These are phyloP conservation scores for Gymnothorax javanicus DNA, from an alignment of 2,797 vertebrate genomes.

Conservation along the genomic window DNA sequence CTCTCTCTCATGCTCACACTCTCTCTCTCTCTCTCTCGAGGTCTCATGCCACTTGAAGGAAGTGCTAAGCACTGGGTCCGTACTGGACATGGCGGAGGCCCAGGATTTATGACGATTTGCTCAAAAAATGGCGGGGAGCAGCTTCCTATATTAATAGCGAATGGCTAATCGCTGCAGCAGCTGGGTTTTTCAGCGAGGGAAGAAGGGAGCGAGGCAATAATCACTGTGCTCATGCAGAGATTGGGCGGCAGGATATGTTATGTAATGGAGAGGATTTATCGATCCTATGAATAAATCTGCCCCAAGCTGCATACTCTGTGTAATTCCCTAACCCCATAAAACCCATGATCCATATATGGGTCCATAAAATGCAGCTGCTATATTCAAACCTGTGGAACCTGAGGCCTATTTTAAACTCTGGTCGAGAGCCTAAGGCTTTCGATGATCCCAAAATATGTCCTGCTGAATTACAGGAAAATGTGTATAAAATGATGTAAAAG, in stretches of 20 bases:
- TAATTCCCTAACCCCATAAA: no score
- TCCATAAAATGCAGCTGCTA: no score
- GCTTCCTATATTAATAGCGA: constrained; percentile 48
- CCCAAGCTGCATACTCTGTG: no score
- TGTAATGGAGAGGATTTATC: constrained; percentile 48
- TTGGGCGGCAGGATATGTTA: constrained; percentile 46
- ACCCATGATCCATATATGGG: no score
- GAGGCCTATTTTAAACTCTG: no score
- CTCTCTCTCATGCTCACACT: constrained; percentile 16
- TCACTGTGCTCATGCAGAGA: constrained; percentile 28
- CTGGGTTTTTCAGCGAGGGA: constrained; percentile 22
- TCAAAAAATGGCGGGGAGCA: constrained; percentile 42
- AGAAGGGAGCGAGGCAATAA: constrained; percentile 19
- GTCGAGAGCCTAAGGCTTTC: no score
- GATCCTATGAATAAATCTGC: constrained; percentile 27
- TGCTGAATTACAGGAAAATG: no score
- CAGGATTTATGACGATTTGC: constrained; percentile 24
- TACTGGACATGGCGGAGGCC: constrained; percentile 41
- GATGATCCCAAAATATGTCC: no score
- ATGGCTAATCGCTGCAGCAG: constrained; percentile 40
- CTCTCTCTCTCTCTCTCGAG: not conserved
- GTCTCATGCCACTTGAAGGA: constrained; percentile 38
- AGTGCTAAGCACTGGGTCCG: constrained; percentile 43
- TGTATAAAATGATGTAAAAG: no score
- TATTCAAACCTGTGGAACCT: no score